Evolutionary conservation across 2,888 invertebrate species (phyloP).

Genomic region (Pilophorus perplexus): DNA sequence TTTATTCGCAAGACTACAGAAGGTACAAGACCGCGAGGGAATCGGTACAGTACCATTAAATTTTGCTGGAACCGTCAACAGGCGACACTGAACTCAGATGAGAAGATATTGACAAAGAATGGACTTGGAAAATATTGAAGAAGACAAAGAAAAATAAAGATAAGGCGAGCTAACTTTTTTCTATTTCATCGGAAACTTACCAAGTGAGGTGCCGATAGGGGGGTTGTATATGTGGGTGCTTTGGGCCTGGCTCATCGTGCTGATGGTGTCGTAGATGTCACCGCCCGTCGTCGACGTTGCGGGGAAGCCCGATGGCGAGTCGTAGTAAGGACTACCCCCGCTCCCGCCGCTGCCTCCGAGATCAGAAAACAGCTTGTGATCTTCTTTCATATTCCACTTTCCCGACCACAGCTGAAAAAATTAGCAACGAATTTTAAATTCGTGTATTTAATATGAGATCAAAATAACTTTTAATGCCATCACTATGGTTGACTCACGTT

Average conservation of each 20-base stretch:
- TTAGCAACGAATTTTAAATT: neutral
- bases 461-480: neutral
- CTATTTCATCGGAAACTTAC: conserved; percentile 43
- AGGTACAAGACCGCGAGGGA: no score
- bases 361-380: conserved; percentile 82
- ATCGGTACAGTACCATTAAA: no score
- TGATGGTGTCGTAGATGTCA: conserved; percentile 69
- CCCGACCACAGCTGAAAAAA: conserved; percentile 72
- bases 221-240: conserved; percentile 70
- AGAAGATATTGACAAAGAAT: no score
- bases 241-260: conserved; percentile 71
- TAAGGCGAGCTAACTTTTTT: no score
- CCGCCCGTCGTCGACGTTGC: conserved; percentile 55
- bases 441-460: neutral
- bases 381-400: conserved; percentile 90
- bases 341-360: conserved; percentile 62
- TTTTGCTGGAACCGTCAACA: no score
- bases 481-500: conserved; percentile 65
- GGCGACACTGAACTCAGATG: no score
- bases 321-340: conserved; percentile 52
- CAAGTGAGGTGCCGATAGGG: conserved; percentile 54
- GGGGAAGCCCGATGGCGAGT: conserved; percentile 49
- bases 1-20: no score
- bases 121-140: no score
- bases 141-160: no score